Evolutionary conservation across 2,113 vertebrate genomes (phyloP), one percentile per base, ranked within the genome.

Genomic region (Zosterops borbonicus): DNA sequence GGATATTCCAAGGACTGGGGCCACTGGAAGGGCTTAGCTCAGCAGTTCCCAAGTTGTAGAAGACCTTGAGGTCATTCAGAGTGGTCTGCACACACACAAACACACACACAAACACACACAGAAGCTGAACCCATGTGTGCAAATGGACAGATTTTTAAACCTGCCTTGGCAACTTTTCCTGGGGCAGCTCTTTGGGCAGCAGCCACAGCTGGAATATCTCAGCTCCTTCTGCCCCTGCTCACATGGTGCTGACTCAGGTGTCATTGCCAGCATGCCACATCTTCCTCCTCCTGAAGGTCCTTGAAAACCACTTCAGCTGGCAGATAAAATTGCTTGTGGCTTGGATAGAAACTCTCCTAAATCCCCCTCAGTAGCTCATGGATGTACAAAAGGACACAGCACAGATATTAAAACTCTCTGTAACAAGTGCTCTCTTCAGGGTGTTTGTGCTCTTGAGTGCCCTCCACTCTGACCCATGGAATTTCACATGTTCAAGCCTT

Each of bases 1-100:
- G 37, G 71, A 80, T 95, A 80, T 92, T 90, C 79, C 83, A 86
- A 50, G 60, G 69, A 44, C 27, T 42, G 87, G 19, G 64, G 80
- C 47, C 77, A 41, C 33, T 58, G 44, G 70, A 83, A 90, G 14
- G 63, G 68, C 71, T 94, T 80, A 80, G 46, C 68, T 95, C 83
- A 89, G 85, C 88, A 88, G 37, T 73, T 90, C 67, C 75, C 53
- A 83, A 41, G n/a, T 19, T 50, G 42, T 20, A n/a, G 64, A 80
- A 83, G 75, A 74, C 25, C 46, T 59, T 93, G 27, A 63, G 53
- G 92, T 93, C 74, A 62, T 62, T 70, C 58, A 52, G 35, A 76
- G 52, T 31, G 21, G 14, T 64, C 42, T 78, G 24, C n/a, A 44
- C 29, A 56, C 44, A 46, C 50, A 69, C 33, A 44, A 1, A 37